Evolutionary conservation across 2,888 invertebrate genomes (phyloP).

Genomic region (Chrysodeixis includens): DNA sequence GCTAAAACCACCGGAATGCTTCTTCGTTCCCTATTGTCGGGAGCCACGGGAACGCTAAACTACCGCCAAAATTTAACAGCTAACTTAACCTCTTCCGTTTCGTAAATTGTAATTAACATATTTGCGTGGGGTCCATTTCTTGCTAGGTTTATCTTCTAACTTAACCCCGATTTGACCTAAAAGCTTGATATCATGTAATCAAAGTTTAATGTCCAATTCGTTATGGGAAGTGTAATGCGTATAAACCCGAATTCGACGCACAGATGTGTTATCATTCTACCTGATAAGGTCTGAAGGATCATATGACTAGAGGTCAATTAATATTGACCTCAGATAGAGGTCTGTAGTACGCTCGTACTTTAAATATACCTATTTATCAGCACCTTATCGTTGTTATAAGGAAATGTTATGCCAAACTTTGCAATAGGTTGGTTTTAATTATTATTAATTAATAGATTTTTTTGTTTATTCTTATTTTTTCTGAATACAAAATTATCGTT

Average conservation of each 20-base stretch:
- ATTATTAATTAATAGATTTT: neutral
- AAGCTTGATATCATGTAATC: neutral
- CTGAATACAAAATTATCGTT: too few species aligned
- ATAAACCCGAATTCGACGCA: slow-evolving; percentile 10
- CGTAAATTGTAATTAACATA: neutral
- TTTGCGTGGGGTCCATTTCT: neutral
- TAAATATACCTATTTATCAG: slow-evolving; percentile 17
- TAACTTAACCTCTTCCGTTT: too few species aligned
- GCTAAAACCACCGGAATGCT: too few species aligned
- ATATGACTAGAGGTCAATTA: slow-evolving; percentile 27
- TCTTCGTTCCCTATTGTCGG: too few species aligned
- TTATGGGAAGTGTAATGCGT: slow-evolving; percentile 3
- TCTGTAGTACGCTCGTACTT: slow-evolving; percentile 28
- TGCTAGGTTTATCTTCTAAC: neutral
- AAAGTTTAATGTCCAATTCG: neutral
- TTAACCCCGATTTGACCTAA: neutral
- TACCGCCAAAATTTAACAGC: too few species aligned
- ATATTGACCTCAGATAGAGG: slow-evolving; percentile 25
- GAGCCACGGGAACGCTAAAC: too few species aligned
- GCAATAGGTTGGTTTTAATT: neutral
- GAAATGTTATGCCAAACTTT: slow-evolving; percentile 28
- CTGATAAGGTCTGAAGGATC: slow-evolving; percentile 9
- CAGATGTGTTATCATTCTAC: slow-evolving; percentile 20
- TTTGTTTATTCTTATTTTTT: too few species aligned
- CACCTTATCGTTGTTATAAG: slow-evolving; percentile 31